phyloP scores from a whole-genome alignment of 1,140 invertebrate species.

The Tachypleus tridentatus region DNA sequence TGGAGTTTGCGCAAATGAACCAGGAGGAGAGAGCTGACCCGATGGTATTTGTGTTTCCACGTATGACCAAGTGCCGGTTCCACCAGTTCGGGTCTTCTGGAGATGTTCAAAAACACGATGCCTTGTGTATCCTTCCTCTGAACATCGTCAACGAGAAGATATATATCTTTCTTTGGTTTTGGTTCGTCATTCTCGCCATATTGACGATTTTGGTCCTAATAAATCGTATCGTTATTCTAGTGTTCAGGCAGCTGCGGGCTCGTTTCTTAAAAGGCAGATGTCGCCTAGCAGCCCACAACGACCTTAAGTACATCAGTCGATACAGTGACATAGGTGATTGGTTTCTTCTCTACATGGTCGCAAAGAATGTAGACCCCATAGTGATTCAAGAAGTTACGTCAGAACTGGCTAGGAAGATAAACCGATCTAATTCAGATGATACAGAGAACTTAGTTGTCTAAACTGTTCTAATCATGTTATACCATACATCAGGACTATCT shows the following conservation, averaged over 20 bases:
- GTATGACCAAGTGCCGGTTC: constrained; percentile 80
- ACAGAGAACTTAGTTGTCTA: no score
- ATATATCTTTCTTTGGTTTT: constrained; percentile 82
- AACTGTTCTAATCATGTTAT: no score
- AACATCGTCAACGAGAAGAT: constrained; percentile 85
- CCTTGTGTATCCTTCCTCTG: constrained; percentile 69
- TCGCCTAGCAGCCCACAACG: not conserved
- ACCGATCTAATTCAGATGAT: no score
- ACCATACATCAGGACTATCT: no score
- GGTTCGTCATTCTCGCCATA: constrained; percentile 57
- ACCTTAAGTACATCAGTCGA: constrained; percentile 11
- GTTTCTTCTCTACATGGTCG: constrained; percentile 87
- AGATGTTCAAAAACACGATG: constrained; percentile 67
- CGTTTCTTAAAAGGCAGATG: no score
- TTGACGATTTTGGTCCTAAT: no score
- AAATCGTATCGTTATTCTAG: no score
- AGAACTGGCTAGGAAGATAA: constrained; percentile 14
- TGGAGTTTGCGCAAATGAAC: constrained; percentile 79
- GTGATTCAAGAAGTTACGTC: constrained; percentile 15
- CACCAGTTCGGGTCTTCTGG: constrained; percentile 71
- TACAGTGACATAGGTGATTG: constrained; percentile 72
- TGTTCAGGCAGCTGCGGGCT: no score
- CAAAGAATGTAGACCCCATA: constrained; percentile 83
- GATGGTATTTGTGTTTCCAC: constrained; percentile 86
- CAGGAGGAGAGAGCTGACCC: constrained; percentile 62